phyloP scores from a whole-genome alignment of 2,113 vertebrate genomes.

The Dipodomys stephensi region DNA sequence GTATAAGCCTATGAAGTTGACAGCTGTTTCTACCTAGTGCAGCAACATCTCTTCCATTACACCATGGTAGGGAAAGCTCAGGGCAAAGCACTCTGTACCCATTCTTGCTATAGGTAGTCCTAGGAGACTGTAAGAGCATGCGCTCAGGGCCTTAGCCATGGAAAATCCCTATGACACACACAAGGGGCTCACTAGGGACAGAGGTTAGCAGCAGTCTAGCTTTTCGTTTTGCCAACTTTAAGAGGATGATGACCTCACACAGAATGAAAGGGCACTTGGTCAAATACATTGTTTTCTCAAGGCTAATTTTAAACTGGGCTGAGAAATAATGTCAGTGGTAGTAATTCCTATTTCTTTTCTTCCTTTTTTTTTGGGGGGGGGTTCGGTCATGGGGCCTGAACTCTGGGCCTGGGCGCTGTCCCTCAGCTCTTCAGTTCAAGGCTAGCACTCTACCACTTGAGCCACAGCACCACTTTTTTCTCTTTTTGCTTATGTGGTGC shows the following conservation, averaged over 20 bases:
- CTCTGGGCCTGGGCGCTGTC: too few relatives aligned
- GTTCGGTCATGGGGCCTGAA: too few relatives aligned
- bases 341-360: constrained; percentile 11
- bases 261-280: constrained; percentile 10
- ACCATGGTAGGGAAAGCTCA: not conserved
- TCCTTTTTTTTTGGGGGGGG: too few relatives aligned
- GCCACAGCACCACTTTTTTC: too few relatives aligned
- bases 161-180: not conserved
- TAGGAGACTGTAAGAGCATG: not conserved
- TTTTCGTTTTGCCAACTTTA: not conserved
- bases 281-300: not conserved
- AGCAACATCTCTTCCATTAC: not conserved
- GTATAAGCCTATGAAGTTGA: not conserved
- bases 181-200: not conserved
- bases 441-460: too few relatives aligned
- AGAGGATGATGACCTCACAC: not conserved
- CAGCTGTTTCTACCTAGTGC: not conserved
- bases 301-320: constrained; percentile 6
- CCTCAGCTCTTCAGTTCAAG: too few relatives aligned
- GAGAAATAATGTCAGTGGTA: not conserved
- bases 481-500: too few relatives aligned
- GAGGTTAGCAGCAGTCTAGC: not conserved
- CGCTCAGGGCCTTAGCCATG: not conserved
- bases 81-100: not conserved
- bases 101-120: not conserved